A percentile compares a stretch with the other conserved stretches of the same genome.
Conservation (phyloP, 2,113 vertebrate species). For the Periophthalmodon schlosseri region DNA sequence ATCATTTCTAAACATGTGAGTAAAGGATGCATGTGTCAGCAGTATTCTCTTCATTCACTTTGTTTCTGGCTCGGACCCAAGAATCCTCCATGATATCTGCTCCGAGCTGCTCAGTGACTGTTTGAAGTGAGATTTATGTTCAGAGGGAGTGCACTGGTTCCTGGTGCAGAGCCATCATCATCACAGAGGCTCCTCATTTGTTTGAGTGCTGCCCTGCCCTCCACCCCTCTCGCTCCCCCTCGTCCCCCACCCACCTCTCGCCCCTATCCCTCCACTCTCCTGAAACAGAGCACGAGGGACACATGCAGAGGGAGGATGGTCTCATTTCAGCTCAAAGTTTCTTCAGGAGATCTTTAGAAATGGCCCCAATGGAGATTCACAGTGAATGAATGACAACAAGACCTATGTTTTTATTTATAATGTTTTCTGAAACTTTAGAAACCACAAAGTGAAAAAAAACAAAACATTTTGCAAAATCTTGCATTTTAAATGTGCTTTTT, state of each 20-base stretch:
- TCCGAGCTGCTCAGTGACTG: slow-evolving; percentile 16
- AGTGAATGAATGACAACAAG: too few relatives aligned
- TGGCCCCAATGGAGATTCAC: not conserved
- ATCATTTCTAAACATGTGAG: not conserved
- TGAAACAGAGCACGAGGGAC: slow-evolving; percentile 3
- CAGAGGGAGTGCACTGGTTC: slow-evolving; percentile 37
- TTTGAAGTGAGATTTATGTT: slow-evolving; percentile 53
- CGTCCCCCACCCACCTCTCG: not conserved
- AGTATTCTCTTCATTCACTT: slow-evolving; percentile 27
- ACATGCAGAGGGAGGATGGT: not conserved
- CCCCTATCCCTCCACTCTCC: not conserved
- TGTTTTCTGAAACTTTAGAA: too few relatives aligned
- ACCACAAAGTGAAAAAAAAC: too few relatives aligned
- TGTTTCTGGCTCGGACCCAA: slow-evolving; percentile 23
- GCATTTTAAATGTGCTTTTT: too few relatives aligned
- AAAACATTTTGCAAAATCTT: too few relatives aligned
- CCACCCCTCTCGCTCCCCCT: not conserved
- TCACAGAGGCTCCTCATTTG: slow-evolving; percentile 1
- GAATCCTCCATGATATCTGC: slow-evolving; percentile 23
- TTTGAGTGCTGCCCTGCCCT: not conserved
- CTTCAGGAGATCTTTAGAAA: not conserved
- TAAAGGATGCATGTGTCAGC: not conserved
- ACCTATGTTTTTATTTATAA: not conserved
- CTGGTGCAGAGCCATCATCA: slow-evolving; percentile 9
- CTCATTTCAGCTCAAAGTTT: not conserved